phyloP scores from a whole-genome alignment of 2,113 vertebrate genomes.

The Eulemur rufifrons region DNA sequence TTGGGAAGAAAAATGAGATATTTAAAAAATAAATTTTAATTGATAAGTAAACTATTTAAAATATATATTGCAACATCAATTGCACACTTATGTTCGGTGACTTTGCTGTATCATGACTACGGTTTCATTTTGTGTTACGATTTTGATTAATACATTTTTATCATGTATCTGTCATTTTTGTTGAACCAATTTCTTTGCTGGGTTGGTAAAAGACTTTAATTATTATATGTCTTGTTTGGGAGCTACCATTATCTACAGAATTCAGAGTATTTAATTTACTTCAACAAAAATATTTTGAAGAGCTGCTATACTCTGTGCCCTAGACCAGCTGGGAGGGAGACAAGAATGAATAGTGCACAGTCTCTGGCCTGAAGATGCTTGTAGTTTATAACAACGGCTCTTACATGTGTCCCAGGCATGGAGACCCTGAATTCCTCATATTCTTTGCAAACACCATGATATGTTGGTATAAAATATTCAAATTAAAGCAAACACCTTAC shows the following conservation, averaged over 20 bases:
- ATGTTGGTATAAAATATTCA: background rate
- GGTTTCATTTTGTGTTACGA: background rate
- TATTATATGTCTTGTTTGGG: background rate
- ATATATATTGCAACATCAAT: background rate
- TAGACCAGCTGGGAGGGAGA: background rate
- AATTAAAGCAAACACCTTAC: background rate
- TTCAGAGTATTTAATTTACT: constrained; percentile 9
- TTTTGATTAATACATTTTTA: constrained; percentile 6
- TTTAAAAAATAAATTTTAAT: constrained; percentile 27
- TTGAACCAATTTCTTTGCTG: background rate
- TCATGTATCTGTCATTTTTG: background rate
- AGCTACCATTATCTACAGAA: background rate
- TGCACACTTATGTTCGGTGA: background rate
- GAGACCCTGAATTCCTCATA: background rate
- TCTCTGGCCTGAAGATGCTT: background rate
- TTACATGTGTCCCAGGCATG: background rate
- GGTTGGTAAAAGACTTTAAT: background rate
- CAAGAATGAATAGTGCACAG: background rate
- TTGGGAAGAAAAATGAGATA: background rate
- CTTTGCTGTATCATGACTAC: background rate
- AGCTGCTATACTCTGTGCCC: background rate
- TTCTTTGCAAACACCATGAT: background rate
- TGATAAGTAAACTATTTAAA: background rate
- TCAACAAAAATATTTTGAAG: background rate
- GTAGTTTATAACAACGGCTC: background rate